Base-by-base conservation (phyloP, 2,797 vertebrate species). In the Xenopus petersii region DNA sequence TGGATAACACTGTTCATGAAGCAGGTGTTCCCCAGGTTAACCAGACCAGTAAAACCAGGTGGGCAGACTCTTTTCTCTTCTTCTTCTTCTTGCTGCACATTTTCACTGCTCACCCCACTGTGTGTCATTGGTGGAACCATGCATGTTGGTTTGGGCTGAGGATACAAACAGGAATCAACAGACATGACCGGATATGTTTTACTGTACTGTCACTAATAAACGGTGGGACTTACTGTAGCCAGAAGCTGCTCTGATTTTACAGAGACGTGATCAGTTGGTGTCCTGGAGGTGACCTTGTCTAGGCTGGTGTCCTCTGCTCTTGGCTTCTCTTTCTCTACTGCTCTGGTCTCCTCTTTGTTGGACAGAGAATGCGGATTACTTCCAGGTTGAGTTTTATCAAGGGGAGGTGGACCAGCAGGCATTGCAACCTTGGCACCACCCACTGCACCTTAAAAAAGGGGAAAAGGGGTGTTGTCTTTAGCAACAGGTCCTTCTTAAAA, bases 371-470 rank as follows among this genome's bases (percentile, higher is more conserved):
- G 97, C 81, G 97, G 93, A 79, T 95, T 94, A 87, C 94, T 93
- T 81, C 96, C 95, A 0, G 96, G 93, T 81, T 94, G 94, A 73
- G 89, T 91, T 81, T 96, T 94, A 69, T 98, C 96, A 82, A 98
- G 88, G 79, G 96, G 94, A 67, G 93, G 90, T 82, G 96, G 95
- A 81, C 93, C 92, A 85, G 96, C 95, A 85, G 96, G 91, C 91
- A 98, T 92, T 80, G 96, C 98, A 33, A 99, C 97, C 87, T 99
- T 99, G 84, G 98, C 98, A 84, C 98, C 98, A 92, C 97, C 96
- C 97, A 99, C 98, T 99, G 98, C 98, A 99, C 98, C 98, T 99
- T 99, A 94, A 98, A 97, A 98, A 89, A 92, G 93, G 92, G 94
- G 83, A 90, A 91, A 74, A 83, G 81, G 26, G 84, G 86, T 92